These are phyloP conservation scores for Ficedula albicollis DNA, from an alignment of 2,797 vertebrate species.

Conservation along the genomic window DNA sequence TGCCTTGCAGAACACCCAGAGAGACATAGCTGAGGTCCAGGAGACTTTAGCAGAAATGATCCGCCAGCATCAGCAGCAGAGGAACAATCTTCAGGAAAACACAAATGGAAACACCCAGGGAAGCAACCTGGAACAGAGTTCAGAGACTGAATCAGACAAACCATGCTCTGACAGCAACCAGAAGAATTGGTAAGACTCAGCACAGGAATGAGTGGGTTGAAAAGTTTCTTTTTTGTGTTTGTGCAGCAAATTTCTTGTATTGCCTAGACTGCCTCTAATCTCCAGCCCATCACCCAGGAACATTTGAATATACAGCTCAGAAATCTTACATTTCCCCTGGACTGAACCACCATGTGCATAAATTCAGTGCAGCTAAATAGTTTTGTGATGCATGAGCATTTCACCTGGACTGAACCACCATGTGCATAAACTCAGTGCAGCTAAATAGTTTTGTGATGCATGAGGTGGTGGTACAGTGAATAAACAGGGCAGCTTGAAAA, in stretches of 20 bases:
- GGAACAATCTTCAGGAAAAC: constrained; percentile 63
- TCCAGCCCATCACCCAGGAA: neutral
- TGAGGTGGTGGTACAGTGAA: neutral
- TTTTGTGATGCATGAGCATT: neutral
- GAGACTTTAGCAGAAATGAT: constrained; percentile 83
- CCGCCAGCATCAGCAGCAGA: constrained; percentile 85
- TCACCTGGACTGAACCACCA: neutral
- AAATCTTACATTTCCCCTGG: neutral
- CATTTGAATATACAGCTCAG: neutral
- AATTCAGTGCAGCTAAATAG: neutral
- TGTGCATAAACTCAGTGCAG: neutral
- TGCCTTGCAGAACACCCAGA: constrained; percentile 80
- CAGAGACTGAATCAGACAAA: constrained; percentile 3
- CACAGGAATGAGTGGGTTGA: neutral
- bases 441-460: neutral
- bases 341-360: neutral
- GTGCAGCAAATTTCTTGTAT: neutral
- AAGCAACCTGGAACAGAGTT: neutral
- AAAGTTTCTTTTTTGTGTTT: neutral
- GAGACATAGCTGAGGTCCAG: constrained; percentile 80
- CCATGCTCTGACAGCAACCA: neutral
- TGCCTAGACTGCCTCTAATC: neutral
- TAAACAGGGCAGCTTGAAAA: neutral
- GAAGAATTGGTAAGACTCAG: constrained; percentile 64
- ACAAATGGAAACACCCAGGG: neutral